These are phyloP conservation scores for Chrysina gloriosa DNA, from an alignment of 2,888 invertebrate species.

Conservation along the genomic window DNA sequence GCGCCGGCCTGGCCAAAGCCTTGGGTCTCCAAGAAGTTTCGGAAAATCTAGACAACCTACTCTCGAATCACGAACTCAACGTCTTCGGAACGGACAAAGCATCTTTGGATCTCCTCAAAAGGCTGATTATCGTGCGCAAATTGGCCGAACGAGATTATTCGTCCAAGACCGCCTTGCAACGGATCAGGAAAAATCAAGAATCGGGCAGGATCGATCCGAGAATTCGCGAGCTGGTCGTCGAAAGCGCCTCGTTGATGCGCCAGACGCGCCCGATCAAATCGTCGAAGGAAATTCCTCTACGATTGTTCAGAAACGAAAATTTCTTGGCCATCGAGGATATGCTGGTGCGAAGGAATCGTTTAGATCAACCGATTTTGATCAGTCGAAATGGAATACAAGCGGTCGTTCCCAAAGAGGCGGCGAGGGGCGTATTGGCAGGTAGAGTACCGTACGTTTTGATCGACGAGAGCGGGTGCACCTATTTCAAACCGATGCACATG, in stretches of 20 bases:
- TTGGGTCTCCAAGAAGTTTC: constrained; percentile 76
- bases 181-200: constrained; percentile 75
- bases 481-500: constrained; percentile 81
- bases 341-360: constrained; percentile 71
- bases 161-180: constrained; percentile 71
- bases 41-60: constrained; percentile 62
- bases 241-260: constrained; percentile 74
- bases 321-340: constrained; percentile 83
- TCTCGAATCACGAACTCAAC: constrained; percentile 69
- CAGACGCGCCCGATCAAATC: constrained; percentile 68
- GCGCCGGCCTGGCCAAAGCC: constrained; percentile 76
- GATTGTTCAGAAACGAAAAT: constrained; percentile 75
- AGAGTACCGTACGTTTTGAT: constrained; percentile 81
- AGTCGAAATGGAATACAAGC: constrained; percentile 80
- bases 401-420: constrained; percentile 81
- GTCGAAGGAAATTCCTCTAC: constrained; percentile 78
- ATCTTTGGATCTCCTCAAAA: constrained; percentile 75
- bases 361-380: constrained; percentile 74
- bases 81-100: constrained; percentile 71
- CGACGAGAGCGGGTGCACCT: constrained; percentile 80
- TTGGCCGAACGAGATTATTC: constrained; percentile 76
- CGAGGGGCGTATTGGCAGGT: constrained; percentile 78
- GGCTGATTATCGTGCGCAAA: constrained; percentile 78
- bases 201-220: constrained; percentile 77
- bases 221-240: constrained; percentile 76